A percentile compares a stretch with the other conserved stretches of the same genome.
These are phyloP conservation scores for Takifugu bimaculatus DNA, from an alignment of 2,113 vertebrate genomes.

Conservation along the genomic window DNA sequence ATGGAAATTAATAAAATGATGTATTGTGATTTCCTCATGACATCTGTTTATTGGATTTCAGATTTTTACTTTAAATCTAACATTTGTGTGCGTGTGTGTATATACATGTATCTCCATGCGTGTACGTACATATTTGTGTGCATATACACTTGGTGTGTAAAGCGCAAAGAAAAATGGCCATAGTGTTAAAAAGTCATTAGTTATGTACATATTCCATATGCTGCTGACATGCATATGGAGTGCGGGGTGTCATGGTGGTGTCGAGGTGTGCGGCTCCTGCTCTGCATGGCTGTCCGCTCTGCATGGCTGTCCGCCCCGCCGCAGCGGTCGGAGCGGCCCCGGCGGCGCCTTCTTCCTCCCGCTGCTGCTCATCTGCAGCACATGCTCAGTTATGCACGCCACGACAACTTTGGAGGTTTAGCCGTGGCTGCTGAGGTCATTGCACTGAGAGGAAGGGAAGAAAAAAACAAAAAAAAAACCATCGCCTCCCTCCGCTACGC, in stretches of 20 bases:
- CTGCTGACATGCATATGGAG: background rate
- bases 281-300: background rate
- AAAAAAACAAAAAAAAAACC: slow-evolving; percentile 36
- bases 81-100: background rate
- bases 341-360: slow-evolving; percentile 48
- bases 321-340: slow-evolving; percentile 20
- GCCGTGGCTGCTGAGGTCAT: slow-evolving; percentile 97
- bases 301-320: slow-evolving; percentile 45
- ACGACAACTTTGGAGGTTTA: slow-evolving; percentile 91
- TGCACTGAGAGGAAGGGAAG: slow-evolving; percentile 58
- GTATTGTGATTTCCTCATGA: too few species aligned
- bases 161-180: background rate
- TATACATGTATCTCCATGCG: background rate
- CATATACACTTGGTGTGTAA: background rate
- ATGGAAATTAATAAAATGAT: background rate
- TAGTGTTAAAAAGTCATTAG: too few species aligned
- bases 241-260: too few species aligned
- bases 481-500: slow-evolving; percentile 83
- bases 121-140: background rate
- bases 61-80: too few species aligned
- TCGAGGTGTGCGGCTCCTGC: too few species aligned
- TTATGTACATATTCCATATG: background rate
- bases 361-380: slow-evolving; percentile 77
- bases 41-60: too few species aligned
- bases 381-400: slow-evolving; percentile 91